A percentile compares a stretch with the other conserved stretches of the same genome.
Conservation (phyloP, 2,888 invertebrate genomes). For the Patella depressa region DNA sequence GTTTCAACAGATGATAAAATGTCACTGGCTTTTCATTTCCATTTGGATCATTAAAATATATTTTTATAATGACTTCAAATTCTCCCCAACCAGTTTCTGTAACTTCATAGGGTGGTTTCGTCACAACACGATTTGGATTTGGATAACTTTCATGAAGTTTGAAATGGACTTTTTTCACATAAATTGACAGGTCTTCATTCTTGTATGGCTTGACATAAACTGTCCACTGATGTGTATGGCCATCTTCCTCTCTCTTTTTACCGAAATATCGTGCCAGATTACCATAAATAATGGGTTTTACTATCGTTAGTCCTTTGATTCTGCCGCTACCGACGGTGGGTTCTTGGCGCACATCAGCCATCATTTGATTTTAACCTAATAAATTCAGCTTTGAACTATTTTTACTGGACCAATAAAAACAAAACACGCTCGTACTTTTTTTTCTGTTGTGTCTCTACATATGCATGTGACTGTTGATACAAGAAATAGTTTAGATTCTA, state of each 20-base stretch:
- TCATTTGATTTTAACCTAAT: not conserved
- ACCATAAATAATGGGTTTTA: conserved; percentile 96
- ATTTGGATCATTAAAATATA: conserved; percentile 96
- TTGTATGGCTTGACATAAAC: conserved; percentile 94
- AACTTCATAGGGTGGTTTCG: conserved; percentile 96
- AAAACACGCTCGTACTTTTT: no score
- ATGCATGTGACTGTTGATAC: no score
- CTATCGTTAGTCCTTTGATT: conserved; percentile 73
- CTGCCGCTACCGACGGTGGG: not conserved
- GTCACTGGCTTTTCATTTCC: conserved; percentile 96
- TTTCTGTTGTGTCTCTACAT: no score
- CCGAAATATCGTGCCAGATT: conserved; percentile 96
- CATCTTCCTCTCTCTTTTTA: conserved; percentile 95
- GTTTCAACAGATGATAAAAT: conserved; percentile 92
- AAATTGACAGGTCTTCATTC: conserved; percentile 87
- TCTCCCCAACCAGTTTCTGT: conserved; percentile 99
- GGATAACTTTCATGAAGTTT: conserved; percentile 97
- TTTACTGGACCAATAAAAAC: no score
- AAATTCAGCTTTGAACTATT: no score
- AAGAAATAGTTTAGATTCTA: no score
- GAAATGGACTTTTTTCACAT: conserved; percentile 95
- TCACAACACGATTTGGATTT: conserved; percentile 90
- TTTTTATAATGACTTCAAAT: conserved; percentile 97
- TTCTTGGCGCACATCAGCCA: conserved; percentile 7
- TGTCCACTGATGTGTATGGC: conserved; percentile 99